Evolutionary conservation across 2,113 vertebrate genomes (phyloP).

Genomic region (Lagopus leucura): DNA sequence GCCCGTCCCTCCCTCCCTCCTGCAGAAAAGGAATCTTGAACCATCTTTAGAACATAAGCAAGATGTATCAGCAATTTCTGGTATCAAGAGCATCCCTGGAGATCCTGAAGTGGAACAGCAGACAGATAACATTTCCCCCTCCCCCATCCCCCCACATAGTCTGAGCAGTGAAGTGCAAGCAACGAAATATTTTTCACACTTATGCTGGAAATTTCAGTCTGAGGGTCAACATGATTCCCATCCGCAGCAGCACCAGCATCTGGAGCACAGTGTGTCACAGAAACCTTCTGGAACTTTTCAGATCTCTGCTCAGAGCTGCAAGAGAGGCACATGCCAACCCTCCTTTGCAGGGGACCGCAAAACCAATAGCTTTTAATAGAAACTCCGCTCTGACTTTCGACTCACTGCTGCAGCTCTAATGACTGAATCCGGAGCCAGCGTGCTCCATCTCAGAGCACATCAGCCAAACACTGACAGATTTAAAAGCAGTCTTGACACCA

Average conservation of each 20-base stretch:
- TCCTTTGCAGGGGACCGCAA: constrained; percentile 39
- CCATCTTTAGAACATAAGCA: background rate
- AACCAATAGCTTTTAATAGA: constrained; percentile 50
- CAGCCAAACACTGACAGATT: background rate
- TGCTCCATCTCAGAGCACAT: background rate
- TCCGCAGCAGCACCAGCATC: background rate
- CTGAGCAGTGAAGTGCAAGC: background rate
- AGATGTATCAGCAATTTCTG: background rate
- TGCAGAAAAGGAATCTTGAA: background rate
- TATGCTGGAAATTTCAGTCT: background rate
- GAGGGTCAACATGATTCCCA: fast-evolving
- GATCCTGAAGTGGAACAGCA: background rate
- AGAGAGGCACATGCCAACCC: background rate
- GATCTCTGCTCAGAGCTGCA: background rate
- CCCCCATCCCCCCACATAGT: too few relatives aligned
- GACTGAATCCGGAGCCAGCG: fast-evolving
- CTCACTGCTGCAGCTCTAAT: background rate
- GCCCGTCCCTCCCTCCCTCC: background rate
- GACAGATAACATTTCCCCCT: background rate
- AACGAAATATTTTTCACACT: background rate
- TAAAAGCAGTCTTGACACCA: background rate
- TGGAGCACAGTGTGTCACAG: fast-evolving
- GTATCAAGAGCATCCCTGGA: background rate
- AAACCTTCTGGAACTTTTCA: constrained; percentile 19
- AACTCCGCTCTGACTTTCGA: constrained; percentile 22